These are phyloP conservation scores for Dione juno DNA, from an alignment of 2,888 invertebrate species.

Conservation along the genomic window DNA sequence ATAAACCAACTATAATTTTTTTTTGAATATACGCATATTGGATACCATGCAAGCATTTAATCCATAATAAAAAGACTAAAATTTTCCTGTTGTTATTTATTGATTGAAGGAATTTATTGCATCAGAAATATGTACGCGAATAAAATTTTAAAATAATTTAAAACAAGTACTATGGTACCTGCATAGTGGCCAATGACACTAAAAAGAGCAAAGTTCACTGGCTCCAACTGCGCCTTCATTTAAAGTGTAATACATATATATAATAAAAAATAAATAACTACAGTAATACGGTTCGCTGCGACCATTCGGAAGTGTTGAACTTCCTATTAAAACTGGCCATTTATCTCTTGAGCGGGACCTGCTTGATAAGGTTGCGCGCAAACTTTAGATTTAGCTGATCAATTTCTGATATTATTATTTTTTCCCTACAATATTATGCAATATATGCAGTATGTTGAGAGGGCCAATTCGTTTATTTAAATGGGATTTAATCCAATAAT, in stretches of 20 bases:
- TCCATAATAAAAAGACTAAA: no score
- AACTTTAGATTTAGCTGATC: slow-evolving; percentile 7
- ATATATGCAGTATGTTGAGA: no score
- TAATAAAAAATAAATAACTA: slow-evolving; percentile 15
- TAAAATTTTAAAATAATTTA: no score
- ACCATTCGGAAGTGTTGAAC: slow-evolving; percentile 39
- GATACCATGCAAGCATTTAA: no score
- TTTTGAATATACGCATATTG: no score
- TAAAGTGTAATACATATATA: neutral
- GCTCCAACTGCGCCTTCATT: slow-evolving; percentile 9
- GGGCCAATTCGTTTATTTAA: no score
- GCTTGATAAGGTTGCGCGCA: slow-evolving; percentile 26
- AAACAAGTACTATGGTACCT: no score
- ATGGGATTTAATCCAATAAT: no score
- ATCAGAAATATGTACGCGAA: no score
- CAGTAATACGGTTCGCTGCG: slow-evolving; percentile 21
- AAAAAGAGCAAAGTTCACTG: slow-evolving; percentile 21
- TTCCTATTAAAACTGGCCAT: slow-evolving; percentile 39
- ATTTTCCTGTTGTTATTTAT: no score
- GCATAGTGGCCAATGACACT: neutral
- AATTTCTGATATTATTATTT: neutral
- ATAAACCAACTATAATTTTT: no score
- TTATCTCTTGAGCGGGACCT: slow-evolving; percentile 36
- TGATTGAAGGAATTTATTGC: no score
- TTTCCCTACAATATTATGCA: neutral